A percentile compares a stretch with the other conserved stretches of the same genome.
phyloP scores from a whole-genome alignment of 2,113 vertebrate genomes.

The Cinclus cinclus region DNA sequence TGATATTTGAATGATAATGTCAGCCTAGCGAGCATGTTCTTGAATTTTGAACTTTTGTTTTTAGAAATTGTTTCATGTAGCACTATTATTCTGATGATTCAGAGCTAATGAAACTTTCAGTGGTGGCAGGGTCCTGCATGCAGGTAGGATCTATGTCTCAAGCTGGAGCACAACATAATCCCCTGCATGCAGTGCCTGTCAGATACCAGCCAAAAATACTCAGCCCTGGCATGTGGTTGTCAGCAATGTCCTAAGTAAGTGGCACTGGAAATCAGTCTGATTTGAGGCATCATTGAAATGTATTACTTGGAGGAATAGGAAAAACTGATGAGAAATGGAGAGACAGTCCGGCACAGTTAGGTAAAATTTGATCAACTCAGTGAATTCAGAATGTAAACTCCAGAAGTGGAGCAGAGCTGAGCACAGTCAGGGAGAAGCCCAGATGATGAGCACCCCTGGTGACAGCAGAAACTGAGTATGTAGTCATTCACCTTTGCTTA shows the following conservation, averaged over 20 bases:
- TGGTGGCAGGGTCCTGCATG: neutral
- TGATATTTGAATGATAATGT: neutral
- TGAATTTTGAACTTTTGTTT: slow-evolving; percentile 23
- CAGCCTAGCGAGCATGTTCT: neutral
- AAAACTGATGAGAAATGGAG: neutral
- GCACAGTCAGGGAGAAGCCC: neutral
- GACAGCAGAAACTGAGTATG: neutral
- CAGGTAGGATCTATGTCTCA: neutral
- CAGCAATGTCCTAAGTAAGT: neutral
- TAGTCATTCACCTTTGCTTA: neutral
- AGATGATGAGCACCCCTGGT: neutral
- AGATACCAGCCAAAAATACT: neutral
- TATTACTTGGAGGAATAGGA: neutral
- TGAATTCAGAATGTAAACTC: neutral
- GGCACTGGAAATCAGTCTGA: neutral
- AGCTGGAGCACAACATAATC: neutral
- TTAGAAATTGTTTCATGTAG: slow-evolving; percentile 20
- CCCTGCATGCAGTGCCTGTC: neutral
- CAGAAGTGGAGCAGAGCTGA: neutral
- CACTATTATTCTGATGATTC: slow-evolving; percentile 7
- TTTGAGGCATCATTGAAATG: neutral
- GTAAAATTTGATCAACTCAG: neutral
- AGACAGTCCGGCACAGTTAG: neutral
- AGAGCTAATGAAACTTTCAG: neutral
- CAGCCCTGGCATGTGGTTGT: neutral